Conservation (phyloP, 2,888 invertebrate genomes). For the Drosophila koepferae region DNA sequence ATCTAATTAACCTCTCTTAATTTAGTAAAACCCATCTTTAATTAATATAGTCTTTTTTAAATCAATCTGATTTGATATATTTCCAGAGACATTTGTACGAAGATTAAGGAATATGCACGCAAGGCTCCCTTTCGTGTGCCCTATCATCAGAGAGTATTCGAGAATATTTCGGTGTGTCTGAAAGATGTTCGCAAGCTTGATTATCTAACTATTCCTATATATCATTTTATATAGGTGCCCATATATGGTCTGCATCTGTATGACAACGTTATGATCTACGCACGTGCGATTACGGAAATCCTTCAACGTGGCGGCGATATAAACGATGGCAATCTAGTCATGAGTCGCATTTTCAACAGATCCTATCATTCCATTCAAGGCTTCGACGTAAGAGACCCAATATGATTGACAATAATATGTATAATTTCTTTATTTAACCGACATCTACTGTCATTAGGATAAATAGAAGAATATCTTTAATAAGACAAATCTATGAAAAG, state of each 20-base stretch:
- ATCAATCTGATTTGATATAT: neutral
- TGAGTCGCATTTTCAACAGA: constrained; percentile 91
- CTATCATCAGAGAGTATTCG: constrained; percentile 90
- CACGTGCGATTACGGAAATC: constrained; percentile 91
- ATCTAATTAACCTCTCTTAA: neutral
- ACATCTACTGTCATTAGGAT: neutral
- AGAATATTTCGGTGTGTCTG: constrained; percentile 87
- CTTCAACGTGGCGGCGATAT: constrained; percentile 89
- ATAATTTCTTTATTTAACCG: neutral
- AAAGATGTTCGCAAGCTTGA: neutral
- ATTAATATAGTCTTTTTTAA: neutral
- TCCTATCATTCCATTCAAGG: constrained; percentile 92
- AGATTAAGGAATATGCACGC: constrained; percentile 90
- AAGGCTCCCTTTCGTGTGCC: constrained; percentile 92
- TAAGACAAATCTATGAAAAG: too few species aligned
- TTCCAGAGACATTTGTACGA: constrained; percentile 89
- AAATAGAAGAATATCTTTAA: neutral
- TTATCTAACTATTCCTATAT: neutral
- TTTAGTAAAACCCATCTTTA: too few species aligned
- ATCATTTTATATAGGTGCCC: constrained; percentile 87
- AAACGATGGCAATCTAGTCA: constrained; percentile 91
- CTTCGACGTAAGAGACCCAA: constrained; percentile 87
- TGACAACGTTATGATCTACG: constrained; percentile 95
- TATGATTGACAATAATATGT: neutral
- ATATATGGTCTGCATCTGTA: constrained; percentile 94